These are phyloP conservation scores for Bovichtus diacanthus DNA, from an alignment of 2,797 vertebrate species.

Conservation along the genomic window DNA sequence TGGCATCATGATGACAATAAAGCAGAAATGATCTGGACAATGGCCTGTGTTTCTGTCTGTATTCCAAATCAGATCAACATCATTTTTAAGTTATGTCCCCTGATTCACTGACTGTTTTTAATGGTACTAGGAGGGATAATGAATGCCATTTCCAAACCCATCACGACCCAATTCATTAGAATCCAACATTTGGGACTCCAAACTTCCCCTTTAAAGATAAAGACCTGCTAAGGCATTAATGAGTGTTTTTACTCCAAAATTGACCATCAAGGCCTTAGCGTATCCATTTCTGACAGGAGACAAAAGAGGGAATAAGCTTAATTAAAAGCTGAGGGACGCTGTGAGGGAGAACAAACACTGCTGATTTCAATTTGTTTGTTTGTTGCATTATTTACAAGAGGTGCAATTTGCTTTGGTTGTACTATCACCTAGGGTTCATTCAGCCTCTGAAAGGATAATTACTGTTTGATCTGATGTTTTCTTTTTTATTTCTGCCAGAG, in stretches of 20 bases:
- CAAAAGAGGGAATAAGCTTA: too few species aligned
- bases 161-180: not conserved
- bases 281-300: not conserved
- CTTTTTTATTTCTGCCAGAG: constrained; percentile 4
- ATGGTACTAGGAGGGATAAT: not conserved
- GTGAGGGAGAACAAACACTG: not conserved
- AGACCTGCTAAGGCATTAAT: not conserved
- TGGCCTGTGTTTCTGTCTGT: not conserved
- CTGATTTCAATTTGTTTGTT: not conserved
- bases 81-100: not conserved
- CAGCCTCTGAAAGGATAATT: constrained; percentile 10
- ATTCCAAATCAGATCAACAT: not conserved
- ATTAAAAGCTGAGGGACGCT: not conserved
- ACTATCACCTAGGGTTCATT: not conserved
- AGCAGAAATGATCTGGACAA: not conserved
- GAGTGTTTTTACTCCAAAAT: not conserved
- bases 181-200: not conserved
- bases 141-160: not conserved
- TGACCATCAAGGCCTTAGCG: not conserved
- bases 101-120: constrained; percentile 3
- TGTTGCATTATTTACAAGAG: constrained; percentile 6
- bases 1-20: not conserved
- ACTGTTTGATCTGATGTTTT: not conserved
- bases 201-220: not conserved
- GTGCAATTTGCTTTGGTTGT: not conserved